phyloP scores from a whole-genome alignment of 2,888 invertebrate species.

The Salpingus planirostris region DNA sequence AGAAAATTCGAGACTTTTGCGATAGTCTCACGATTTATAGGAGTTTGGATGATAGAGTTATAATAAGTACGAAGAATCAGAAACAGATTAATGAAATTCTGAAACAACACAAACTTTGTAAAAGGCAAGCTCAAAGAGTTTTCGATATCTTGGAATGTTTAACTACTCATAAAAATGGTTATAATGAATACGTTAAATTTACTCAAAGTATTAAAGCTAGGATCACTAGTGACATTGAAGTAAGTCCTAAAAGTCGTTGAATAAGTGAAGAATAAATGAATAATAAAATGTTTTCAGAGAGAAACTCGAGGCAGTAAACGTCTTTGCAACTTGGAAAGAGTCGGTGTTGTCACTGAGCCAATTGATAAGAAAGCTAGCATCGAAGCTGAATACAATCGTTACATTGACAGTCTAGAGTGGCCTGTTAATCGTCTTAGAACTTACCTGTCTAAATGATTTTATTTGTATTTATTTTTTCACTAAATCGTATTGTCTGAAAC shows the following conservation, averaged over 20 bases:
- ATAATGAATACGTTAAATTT: constrained; percentile 14
- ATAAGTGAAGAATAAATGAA: background rate
- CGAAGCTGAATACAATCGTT: no score
- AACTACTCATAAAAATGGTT: constrained; percentile 16
- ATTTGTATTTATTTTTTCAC: no score
- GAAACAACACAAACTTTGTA: constrained; percentile 23
- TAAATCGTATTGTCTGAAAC: no score
- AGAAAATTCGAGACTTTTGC: constrained; percentile 66
- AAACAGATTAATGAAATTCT: constrained; percentile 21
- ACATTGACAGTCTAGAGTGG: no score
- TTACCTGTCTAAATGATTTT: no score
- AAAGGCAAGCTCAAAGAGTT: constrained; percentile 23
- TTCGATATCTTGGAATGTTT: constrained; percentile 26
- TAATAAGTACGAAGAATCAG: constrained; percentile 7
- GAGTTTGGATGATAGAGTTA: constrained; percentile 14
- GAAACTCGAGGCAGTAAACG: constrained; percentile 19
- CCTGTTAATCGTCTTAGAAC: no score
- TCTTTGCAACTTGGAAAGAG: constrained; percentile 16
- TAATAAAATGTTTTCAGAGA: constrained; percentile 9
- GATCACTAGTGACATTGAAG: constrained; percentile 18
- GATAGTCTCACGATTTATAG: constrained; percentile 22
- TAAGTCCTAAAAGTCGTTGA: constrained; percentile 3
- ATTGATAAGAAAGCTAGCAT: constrained; percentile 14
- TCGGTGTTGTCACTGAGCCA: constrained; percentile 5
- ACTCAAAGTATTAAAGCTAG: constrained; percentile 20